Evolutionary conservation across 2,888 invertebrate genomes (phyloP), one percentile per base, ranked within the genome.

Genomic region (Cancer borealis): DNA sequence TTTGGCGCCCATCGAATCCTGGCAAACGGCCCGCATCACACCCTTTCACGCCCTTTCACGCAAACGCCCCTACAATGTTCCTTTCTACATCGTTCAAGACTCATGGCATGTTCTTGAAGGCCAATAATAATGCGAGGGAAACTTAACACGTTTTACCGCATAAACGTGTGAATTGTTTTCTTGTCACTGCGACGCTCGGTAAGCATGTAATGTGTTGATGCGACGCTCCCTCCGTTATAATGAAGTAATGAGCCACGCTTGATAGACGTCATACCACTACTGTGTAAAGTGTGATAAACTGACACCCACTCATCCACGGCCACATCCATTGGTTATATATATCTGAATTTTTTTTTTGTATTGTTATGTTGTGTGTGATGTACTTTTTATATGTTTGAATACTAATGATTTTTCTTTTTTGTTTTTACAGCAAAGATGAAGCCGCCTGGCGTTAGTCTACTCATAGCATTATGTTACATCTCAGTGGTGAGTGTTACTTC

Each of bases 371-470:
- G 66, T 5, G 4, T 66, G 66, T 39, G 39, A 39, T 39, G 39
- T 39, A 39, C 39, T 39, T 89, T 49, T 46, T 49, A 0, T 6
- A 47, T n/a, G 14, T 49, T 17, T 46, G 3, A n/a, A 12, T 88
- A 46, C 21, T 88, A 88, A 88, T 88, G 45, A 8, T 4, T 47
- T 10, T 47, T 90, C 10, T 26, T 90, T 54, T 90, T 3, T 30
- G 0, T 30, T 30, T 54, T 54, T 90, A 90, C 90, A 90, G 90
- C 90, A n/a, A 90, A 54, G 90, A 90, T 90, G 90, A 90, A 90
- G 90, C 90, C 90, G 90, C 90, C 90, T 26, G 90, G 90, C 90
- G 90, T 54, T 90, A 90, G 90, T 90, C 90, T 90, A 14, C 90
- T 90, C 90, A 26, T 90, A 90, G 90, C 90, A 30, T 90, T 90